These are phyloP conservation scores for Rotaria sp. DNA, from an alignment of 2,888 invertebrate genomes.

Conservation along the genomic window DNA sequence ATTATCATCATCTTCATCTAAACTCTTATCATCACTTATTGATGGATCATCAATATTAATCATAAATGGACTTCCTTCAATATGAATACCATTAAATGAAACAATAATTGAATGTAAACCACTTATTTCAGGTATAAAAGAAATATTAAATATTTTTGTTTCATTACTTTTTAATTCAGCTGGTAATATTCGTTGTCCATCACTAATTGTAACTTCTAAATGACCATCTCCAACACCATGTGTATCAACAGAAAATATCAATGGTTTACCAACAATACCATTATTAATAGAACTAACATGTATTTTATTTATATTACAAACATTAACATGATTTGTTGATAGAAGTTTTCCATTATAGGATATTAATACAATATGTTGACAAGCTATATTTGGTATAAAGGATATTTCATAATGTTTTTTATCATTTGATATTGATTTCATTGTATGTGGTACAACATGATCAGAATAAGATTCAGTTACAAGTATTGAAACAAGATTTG, in stretches of 20 bases:
- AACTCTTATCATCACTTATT: background rate
- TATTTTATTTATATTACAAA: constrained; percentile 62
- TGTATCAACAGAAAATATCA: constrained; percentile 43
- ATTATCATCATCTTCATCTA: background rate
- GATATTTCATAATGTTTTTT: constrained; percentile 77
- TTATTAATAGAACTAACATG: constrained; percentile 60
- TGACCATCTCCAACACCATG: constrained; percentile 39
- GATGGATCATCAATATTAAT: constrained; percentile 61
- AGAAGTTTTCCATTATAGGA: constrained; percentile 61
- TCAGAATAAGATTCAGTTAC: background rate
- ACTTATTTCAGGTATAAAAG: constrained; percentile 43
- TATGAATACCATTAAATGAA: constrained; percentile 50
- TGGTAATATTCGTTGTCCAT: constrained; percentile 30
- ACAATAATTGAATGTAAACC: constrained; percentile 47
- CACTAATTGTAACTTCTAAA: constrained; percentile 38
- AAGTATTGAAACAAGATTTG: background rate
- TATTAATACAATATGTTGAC: constrained; percentile 83
- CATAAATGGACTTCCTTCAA: constrained; percentile 20
- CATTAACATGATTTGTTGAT: constrained; percentile 34
- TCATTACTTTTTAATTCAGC: constrained; percentile 34
- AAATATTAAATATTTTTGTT: constrained; percentile 36
- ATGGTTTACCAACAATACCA: constrained; percentile 39
- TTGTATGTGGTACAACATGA: background rate
- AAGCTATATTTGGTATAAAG: constrained; percentile 83
- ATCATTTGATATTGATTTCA: background rate